These are phyloP conservation scores for Rhinopomastus cyanomelas DNA, from an alignment of 2,113 vertebrate genomes.

Conservation along the genomic window DNA sequence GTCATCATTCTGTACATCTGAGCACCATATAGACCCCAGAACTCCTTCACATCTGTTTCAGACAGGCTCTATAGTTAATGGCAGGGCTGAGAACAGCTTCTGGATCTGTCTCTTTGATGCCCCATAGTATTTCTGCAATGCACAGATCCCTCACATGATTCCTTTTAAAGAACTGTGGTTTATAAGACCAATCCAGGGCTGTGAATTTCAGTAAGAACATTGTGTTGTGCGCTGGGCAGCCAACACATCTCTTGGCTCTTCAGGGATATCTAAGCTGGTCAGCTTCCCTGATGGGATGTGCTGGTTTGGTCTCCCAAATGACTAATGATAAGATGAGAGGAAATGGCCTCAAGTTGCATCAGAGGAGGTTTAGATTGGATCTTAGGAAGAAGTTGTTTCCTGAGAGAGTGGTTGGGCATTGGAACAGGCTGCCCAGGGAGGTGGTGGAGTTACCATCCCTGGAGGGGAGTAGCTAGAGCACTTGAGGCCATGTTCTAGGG, in stretches of 20 bases:
- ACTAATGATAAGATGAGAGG: no score
- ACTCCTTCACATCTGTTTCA: background rate
- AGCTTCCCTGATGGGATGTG: background rate
- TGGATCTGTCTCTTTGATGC: background rate
- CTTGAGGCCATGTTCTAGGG: no score
- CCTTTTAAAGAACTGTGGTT: background rate
- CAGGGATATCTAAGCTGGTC: background rate
- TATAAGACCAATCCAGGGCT: background rate
- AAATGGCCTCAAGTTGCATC: no score
- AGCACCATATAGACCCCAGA: background rate
- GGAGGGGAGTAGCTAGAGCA: no score
- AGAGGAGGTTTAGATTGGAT: no score
- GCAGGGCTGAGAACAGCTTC: background rate
- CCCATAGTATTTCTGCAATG: background rate
- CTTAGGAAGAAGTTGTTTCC: no score
- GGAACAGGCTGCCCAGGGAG: no score
- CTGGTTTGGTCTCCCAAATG: no score
- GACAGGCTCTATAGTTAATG: no score
- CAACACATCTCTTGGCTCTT: background rate
- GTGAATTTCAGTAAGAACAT: background rate
- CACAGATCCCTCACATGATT: rapidly evolving
- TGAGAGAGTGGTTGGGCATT: no score
- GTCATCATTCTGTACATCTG: rapidly evolving
- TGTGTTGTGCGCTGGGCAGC: background rate
- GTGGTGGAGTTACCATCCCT: no score